Percentiles rank a stretch among this genome's conserved stretches.
These are phyloP conservation scores for Luscinia luscinia DNA, from an alignment of 2,797 vertebrate species.

Conservation along the genomic window DNA sequence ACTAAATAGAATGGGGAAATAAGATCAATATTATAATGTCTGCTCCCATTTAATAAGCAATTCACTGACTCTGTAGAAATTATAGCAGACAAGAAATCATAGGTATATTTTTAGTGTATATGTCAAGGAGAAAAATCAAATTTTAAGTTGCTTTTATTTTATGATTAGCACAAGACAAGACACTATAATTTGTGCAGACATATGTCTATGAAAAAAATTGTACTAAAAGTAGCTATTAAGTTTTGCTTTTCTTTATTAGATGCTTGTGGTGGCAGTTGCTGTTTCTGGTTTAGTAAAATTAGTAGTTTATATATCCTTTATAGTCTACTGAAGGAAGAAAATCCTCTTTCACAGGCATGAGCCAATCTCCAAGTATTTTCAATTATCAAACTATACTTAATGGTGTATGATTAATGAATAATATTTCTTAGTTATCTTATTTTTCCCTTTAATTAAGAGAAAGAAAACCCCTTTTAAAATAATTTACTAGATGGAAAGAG, in stretches of 20 bases:
- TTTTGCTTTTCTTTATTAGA: not conserved
- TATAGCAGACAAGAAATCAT: not conserved
- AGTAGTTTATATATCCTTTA: not conserved
- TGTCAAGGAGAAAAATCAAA: not conserved
- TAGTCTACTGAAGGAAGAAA: not conserved
- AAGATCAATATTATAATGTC: slow-evolving; percentile 2
- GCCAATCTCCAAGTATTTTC: not conserved
- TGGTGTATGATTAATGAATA: not conserved
- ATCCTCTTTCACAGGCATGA: not conserved
- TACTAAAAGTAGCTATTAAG: not conserved
- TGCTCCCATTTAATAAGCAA: slow-evolving; percentile 16
- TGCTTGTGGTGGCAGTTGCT: not conserved
- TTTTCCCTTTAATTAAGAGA: not conserved
- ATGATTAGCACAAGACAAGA: not conserved
- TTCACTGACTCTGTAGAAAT: not conserved
- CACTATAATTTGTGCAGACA: not conserved
- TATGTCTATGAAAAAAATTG: too few species aligned
- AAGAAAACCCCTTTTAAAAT: not conserved
- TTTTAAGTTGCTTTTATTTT: not conserved
- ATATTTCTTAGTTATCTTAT: not conserved
- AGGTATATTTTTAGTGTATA: not conserved
- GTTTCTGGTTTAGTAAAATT: not conserved
- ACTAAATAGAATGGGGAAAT: not conserved
- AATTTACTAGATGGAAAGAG: not conserved
- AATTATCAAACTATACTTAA: slow-evolving; percentile 5